phyloP scores from a whole-genome alignment of 1,140 invertebrate genomes.

The Ladona fulva region DNA sequence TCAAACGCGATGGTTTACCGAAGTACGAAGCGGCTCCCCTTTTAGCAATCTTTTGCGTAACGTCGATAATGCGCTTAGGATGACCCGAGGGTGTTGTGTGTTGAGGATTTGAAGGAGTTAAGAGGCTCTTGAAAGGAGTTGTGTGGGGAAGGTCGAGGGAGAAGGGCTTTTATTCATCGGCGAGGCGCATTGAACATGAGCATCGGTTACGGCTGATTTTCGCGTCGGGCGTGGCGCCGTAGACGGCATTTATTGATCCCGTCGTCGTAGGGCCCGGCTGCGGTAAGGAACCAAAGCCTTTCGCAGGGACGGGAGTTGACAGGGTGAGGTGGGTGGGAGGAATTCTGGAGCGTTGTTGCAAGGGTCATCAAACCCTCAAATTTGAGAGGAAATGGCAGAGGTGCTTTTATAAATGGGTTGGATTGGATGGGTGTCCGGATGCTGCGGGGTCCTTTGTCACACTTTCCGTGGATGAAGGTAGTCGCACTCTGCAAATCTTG shows the following conservation, averaged over 20 bases:
- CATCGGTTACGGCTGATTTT: background rate
- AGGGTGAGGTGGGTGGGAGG: background rate
- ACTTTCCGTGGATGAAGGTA: too few relatives aligned
- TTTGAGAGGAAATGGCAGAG: too few relatives aligned
- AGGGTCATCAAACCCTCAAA: background rate
- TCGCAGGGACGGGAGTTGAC: background rate
- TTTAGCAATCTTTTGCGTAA: background rate
- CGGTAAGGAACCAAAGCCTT: conserved; percentile 7
- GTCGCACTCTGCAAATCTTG: too few relatives aligned
- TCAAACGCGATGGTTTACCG: background rate
- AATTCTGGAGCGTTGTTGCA: background rate
- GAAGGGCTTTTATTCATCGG: background rate
- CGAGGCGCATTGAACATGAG: background rate
- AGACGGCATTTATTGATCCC: background rate
- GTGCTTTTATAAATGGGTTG: too few relatives aligned
- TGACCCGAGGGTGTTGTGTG: background rate
- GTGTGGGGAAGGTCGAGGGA: background rate
- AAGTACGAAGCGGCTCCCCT: background rate
- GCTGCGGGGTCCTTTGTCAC: too few relatives aligned
- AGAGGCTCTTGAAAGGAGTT: background rate
- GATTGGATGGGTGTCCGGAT: too few relatives aligned
- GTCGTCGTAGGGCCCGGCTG: background rate
- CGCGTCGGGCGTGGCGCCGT: background rate
- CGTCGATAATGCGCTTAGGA: background rate
- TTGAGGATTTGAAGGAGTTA: background rate